phyloP scores from a whole-genome alignment of 2,113 vertebrate species.

The Anolis carolinensis region DNA sequence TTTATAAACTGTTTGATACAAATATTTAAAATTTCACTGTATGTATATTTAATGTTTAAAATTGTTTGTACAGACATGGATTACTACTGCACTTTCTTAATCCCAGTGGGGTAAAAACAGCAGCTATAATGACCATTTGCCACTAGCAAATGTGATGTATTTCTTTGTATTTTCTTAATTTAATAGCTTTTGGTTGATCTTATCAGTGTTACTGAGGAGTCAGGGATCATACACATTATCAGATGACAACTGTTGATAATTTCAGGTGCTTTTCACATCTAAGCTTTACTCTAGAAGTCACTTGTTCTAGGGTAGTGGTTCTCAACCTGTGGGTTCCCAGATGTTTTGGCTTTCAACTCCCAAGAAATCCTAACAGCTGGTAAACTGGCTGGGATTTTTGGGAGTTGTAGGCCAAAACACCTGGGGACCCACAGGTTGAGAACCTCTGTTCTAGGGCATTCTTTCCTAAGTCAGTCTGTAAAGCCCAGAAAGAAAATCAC shows the following conservation, averaged over 20 bases:
- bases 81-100: slow-evolving; percentile 83
- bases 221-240: slow-evolving; percentile 52
- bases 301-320: neutral
- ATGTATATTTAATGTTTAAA: slow-evolving; percentile 82
- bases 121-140: slow-evolving; percentile 75
- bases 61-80: slow-evolving; percentile 78
- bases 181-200: slow-evolving; percentile 72
- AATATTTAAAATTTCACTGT: slow-evolving; percentile 81
- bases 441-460: neutral
- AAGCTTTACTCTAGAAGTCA: neutral
- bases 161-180: slow-evolving; percentile 74
- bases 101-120: slow-evolving; percentile 72
- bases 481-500: neutral
- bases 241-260: slow-evolving; percentile 71
- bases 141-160: slow-evolving; percentile 75
- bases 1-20: slow-evolving; percentile 84
- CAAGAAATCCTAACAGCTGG: no score
- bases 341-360: no score
- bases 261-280: slow-evolving; percentile 69
- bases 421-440: no score
- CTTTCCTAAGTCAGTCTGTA: neutral
- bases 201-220: slow-evolving; percentile 62
- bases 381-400: no score
- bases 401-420: no score
- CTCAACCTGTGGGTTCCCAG: no score